Conservation (phyloP, 2,888 invertebrate genomes). For the Disparrhopalites patrizii region DNA sequence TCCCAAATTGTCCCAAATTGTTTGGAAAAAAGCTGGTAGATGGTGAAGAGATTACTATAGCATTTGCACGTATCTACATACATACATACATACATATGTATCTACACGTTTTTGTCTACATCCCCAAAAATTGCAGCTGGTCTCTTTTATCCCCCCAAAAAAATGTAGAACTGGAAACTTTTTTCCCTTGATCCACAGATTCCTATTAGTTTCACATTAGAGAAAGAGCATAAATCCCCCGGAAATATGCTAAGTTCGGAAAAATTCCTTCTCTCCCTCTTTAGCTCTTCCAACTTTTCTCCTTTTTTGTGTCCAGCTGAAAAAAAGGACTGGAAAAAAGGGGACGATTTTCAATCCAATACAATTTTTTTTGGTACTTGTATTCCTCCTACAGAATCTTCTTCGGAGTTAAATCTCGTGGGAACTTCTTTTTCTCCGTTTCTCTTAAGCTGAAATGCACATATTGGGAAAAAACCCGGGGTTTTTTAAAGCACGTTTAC, state of each 20-base stretch:
- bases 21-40: too few species aligned
- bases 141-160: too few species aligned
- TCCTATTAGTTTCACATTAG: slow-evolving; percentile 4
- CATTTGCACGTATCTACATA: too few species aligned
- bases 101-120: too few species aligned
- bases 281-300: background rate
- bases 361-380: background rate
- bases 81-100: too few species aligned
- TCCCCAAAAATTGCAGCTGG: too few species aligned
- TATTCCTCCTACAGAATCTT: background rate
- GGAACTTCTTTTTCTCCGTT: background rate
- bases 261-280: background rate
- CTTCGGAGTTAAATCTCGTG: background rate
- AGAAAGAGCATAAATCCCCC: slow-evolving; percentile 1
- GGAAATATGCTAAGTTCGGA: slow-evolving; percentile 4
- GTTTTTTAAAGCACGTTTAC: too few species aligned
- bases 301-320: background rate
- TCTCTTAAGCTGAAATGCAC: background rate
- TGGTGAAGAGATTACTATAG: too few species aligned
- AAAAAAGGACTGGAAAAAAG: background rate
- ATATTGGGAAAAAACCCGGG: too few species aligned
- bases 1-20: too few species aligned
- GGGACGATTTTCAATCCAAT: background rate
- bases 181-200: too few species aligned
- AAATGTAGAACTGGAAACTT: too few species aligned